Evolutionary conservation across 2,888 invertebrate genomes (phyloP).

Genomic region (Andrena camellia): DNA sequence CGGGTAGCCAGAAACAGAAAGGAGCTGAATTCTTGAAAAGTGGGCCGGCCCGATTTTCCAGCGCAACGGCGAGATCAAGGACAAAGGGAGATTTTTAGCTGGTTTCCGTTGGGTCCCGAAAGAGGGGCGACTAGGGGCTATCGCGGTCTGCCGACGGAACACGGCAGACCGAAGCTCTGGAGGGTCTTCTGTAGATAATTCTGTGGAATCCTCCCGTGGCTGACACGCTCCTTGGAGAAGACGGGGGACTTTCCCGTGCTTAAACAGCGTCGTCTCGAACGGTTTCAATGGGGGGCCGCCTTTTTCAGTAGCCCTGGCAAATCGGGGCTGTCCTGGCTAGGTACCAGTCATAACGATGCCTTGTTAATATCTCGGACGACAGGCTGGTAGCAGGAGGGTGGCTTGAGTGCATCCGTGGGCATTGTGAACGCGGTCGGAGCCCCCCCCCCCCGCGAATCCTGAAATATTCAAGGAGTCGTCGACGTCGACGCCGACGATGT

Average conservation of each 20-base stretch:
- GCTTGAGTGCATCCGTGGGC: conserved; percentile 77
- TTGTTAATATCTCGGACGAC: conserved; percentile 83
- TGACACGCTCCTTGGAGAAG: conserved; percentile 39
- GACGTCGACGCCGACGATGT: conserved; percentile 66
- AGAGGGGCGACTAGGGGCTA: background rate
- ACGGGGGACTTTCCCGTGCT: conserved; percentile 59
- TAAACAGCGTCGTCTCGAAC: conserved; percentile 69
- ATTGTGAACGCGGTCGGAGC: conserved; percentile 74
- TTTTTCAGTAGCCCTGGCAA: conserved; percentile 64
- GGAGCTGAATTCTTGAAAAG: conserved; percentile 57
- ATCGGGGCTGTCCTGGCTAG: conserved; percentile 59
- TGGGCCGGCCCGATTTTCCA: conserved; percentile 60
- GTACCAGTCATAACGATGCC: conserved; percentile 81
- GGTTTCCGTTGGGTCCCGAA: conserved; percentile 23
- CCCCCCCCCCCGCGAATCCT: conserved; percentile 78
- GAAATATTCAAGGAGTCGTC: conserved; percentile 83
- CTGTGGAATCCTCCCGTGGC: conserved; percentile 46
- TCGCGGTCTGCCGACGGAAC: background rate
- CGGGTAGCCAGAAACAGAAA: conserved; percentile 32
- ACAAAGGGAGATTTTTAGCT: conserved; percentile 57
- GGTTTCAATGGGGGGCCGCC: conserved; percentile 70
- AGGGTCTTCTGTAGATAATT: conserved; percentile 50
- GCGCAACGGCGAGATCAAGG: conserved; percentile 52
- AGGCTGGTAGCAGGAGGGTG: conserved; percentile 71
- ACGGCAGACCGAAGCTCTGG: background rate